A percentile compares a stretch with the other conserved stretches of the same genome.
Evolutionary conservation across 2,797 vertebrate genomes (phyloP).

Genomic region (Muraenolepis orangiensis): DNA sequence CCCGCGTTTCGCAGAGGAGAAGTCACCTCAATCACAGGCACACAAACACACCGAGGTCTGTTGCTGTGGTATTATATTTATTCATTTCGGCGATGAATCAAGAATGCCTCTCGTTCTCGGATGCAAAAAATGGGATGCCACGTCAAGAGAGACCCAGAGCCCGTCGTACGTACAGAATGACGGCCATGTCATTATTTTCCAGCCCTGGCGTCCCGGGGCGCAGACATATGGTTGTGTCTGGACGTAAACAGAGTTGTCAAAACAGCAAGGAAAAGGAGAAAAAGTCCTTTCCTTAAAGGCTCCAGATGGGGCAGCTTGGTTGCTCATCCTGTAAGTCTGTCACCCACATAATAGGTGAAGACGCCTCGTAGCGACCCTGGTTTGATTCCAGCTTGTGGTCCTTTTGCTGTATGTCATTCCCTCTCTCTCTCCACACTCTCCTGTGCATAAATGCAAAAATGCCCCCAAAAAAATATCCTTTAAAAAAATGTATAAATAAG

Average conservation of each 20-base stretch:
- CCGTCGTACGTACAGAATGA: background rate
- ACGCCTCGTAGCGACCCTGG: too few relatives aligned
- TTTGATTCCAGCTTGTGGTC: too few relatives aligned
- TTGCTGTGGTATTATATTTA: background rate
- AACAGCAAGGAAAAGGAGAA: background rate
- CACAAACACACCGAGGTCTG: too few relatives aligned
- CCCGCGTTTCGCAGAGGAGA: constrained; percentile 12
- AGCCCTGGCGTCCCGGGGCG: background rate
- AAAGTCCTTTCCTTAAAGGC: too few relatives aligned
- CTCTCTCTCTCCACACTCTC: too few relatives aligned
- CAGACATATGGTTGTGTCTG: background rate
- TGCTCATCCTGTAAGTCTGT: too few relatives aligned
- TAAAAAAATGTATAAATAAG: too few relatives aligned
- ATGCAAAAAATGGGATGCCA: background rate
- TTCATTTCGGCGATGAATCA: background rate
- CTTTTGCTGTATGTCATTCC: too few relatives aligned
- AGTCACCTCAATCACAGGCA: background rate
- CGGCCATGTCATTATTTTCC: background rate
- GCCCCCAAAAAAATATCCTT: too few relatives aligned
- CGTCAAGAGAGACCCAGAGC: background rate
- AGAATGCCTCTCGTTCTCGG: background rate
- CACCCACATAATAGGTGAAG: too few relatives aligned
- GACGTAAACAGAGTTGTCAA: background rate
- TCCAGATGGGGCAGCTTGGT: too few relatives aligned
- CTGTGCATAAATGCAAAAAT: too few relatives aligned